Percentiles rank a stretch among this genome's conserved stretches.
Conservation (phyloP, 1,140 invertebrate genomes). For the Trichomalopsis sarcophagae region DNA sequence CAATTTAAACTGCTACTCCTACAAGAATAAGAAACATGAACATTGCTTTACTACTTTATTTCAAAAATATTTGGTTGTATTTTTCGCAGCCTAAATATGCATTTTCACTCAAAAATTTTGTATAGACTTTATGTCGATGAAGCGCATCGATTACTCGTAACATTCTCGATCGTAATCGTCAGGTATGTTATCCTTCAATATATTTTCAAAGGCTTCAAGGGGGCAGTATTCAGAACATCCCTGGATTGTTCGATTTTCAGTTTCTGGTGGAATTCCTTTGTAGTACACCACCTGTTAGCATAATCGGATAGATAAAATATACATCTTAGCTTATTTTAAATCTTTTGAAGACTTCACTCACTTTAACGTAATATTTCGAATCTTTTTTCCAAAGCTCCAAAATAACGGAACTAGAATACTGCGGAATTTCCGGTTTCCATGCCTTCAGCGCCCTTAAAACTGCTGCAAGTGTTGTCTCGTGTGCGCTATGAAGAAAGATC, state of each 20-base stretch:
- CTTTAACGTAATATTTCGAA: slow-evolving; percentile 52
- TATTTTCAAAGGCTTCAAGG: slow-evolving; percentile 8
- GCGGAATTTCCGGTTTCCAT: slow-evolving; percentile 77
- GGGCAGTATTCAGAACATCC: slow-evolving; percentile 31
- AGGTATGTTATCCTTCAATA: background rate
- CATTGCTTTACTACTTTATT: too few species aligned
- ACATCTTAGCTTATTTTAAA: too few species aligned
- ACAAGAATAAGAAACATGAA: too few species aligned
- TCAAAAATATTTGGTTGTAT: too few species aligned
- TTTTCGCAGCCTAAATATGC: too few species aligned
- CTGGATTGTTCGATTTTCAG: background rate
- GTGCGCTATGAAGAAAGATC: slow-evolving; percentile 78
- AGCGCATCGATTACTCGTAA: background rate
- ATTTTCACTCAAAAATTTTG: too few species aligned
- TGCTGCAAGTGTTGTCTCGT: slow-evolving; percentile 83
- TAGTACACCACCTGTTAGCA: slow-evolving; percentile 20
- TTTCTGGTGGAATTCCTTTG: slow-evolving; percentile 18
- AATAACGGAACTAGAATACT: slow-evolving; percentile 73
- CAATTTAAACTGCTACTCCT: too few species aligned
- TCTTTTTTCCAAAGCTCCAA: slow-evolving; percentile 59
- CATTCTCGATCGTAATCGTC: background rate
- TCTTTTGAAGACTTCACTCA: slow-evolving; percentile 6
- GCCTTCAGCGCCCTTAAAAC: slow-evolving; percentile 79
- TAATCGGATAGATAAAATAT: too few species aligned
- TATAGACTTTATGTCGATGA: too few species aligned